These are phyloP conservation scores for Atta colombica DNA, from an alignment of 1,140 invertebrate species.

Conservation along the genomic window DNA sequence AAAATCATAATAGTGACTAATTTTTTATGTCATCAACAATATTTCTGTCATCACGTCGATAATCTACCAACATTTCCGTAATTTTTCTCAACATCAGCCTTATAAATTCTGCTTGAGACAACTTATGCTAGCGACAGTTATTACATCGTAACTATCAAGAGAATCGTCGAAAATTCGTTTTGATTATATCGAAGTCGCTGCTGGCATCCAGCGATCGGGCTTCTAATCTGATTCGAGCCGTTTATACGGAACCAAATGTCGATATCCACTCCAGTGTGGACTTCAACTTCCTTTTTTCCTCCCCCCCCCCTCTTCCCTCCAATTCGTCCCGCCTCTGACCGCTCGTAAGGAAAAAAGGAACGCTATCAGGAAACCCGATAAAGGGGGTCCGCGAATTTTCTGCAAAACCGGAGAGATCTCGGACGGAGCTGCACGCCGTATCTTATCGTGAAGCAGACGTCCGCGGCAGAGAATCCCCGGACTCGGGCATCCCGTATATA, in stretches of 20 bases:
- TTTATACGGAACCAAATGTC: slow-evolving; percentile 52
- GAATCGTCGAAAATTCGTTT: slow-evolving; percentile 61
- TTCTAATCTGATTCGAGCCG: slow-evolving; percentile 63
- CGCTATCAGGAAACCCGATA: slow-evolving; percentile 75
- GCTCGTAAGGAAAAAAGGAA: slow-evolving; percentile 54
- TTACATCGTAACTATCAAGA: slow-evolving; percentile 63
- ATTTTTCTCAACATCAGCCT: slow-evolving; percentile 39
- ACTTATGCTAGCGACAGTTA: slow-evolving; percentile 63
- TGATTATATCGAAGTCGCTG: slow-evolving; percentile 62
- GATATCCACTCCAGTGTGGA: slow-evolving; percentile 41
- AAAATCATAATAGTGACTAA: not conserved
- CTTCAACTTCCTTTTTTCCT: slow-evolving; percentile 66
- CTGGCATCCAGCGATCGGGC: slow-evolving; percentile 55
- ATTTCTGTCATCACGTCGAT: not conserved
- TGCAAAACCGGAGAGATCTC: slow-evolving; percentile 77
- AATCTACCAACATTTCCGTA: not conserved
- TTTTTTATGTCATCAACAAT: not conserved
- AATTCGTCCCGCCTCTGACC: slow-evolving; percentile 27
- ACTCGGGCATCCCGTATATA: slow-evolving; percentile 73
- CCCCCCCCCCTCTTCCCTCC: slow-evolving; percentile 23
- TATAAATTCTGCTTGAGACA: slow-evolving; percentile 33
- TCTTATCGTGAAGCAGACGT: slow-evolving; percentile 82
- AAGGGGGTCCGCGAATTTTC: slow-evolving; percentile 76
- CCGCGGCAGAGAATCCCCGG: slow-evolving; percentile 81
- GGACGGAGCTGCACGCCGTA: slow-evolving; percentile 72